Conservation (phyloP, 2,888 invertebrate species). For the Cancer borealis region DNA sequence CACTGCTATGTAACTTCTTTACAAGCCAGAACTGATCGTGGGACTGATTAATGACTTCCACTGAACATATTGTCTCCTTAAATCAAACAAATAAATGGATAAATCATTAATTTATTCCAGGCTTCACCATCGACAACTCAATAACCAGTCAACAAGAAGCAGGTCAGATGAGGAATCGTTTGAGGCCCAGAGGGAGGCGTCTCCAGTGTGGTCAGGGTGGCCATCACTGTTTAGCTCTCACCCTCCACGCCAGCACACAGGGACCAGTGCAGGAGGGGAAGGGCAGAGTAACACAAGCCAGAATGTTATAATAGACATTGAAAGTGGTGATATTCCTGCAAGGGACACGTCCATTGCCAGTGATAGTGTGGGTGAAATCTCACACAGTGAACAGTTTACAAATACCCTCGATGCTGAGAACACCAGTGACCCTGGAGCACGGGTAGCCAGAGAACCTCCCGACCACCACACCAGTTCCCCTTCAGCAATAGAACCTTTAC, state of each 20-base stretch:
- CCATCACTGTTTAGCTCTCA: neutral
- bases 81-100: neutral
- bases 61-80: neutral
- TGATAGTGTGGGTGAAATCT: slow-evolving; percentile 10
- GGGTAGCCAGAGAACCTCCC: neutral
- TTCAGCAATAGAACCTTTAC: neutral
- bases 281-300: neutral
- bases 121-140: slow-evolving; percentile 55
- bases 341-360: neutral
- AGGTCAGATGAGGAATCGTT: neutral
- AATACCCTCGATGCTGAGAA: neutral
- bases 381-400: slow-evolving; percentile 29
- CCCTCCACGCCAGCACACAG: slow-evolving; percentile 24
- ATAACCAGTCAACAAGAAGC: slow-evolving; percentile 35
- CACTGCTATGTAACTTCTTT: no score
- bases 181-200: neutral
- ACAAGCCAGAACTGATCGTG: neutral
- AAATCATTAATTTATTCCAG: neutral
- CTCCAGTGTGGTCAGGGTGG: slow-evolving; percentile 22
- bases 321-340: slow-evolving; percentile 9
- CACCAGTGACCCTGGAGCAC: slow-evolving; percentile 23
- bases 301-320: slow-evolving; percentile 65
- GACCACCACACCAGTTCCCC: neutral
- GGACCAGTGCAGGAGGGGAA: neutral
- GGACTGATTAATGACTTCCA: neutral